A percentile compares a stretch with the other conserved stretches of the same genome.
Evolutionary conservation across 2,797 vertebrate species (phyloP).

Genomic region (Pseudocheirus occidentalis): DNA sequence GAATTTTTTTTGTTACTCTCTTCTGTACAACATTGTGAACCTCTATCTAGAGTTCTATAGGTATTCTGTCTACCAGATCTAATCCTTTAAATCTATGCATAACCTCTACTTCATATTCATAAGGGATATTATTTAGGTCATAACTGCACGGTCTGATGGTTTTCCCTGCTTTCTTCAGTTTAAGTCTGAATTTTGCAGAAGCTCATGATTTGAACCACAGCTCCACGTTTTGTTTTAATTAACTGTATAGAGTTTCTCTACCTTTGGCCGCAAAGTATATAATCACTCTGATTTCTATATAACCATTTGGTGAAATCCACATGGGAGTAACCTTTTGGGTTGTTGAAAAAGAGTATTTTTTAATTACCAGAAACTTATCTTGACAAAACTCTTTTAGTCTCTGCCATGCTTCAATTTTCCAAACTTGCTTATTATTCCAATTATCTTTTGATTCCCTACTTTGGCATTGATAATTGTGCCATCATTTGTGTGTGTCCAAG

Average conservation of each 20-base stretch:
- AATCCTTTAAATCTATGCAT: neutral
- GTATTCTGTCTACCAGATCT: neutral
- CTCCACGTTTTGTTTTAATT: neutral
- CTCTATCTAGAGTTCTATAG: neutral
- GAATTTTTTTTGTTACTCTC: too few species aligned
- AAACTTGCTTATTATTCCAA: neutral
- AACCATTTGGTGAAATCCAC: neutral
- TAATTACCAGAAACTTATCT: neutral
- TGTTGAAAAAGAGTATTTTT: neutral
- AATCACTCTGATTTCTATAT: neutral
- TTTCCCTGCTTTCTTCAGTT: neutral
- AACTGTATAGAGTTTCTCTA: neutral
- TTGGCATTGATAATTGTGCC: neutral
- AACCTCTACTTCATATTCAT: neutral
- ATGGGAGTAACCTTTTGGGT: neutral
- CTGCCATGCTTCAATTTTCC: neutral
- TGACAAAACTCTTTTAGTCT: neutral
- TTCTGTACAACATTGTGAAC: neutral
- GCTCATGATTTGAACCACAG: neutral
- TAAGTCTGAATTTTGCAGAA: neutral
- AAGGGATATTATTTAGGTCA: neutral
- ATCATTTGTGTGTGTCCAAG: neutral
- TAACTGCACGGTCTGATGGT: neutral
- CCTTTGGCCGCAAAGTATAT: neutral
- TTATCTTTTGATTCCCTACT: neutral